Percentiles rank a stretch among this genome's conserved stretches.
Conservation (phyloP, 2,113 vertebrate species). For the Macroglossus sobrinus region DNA sequence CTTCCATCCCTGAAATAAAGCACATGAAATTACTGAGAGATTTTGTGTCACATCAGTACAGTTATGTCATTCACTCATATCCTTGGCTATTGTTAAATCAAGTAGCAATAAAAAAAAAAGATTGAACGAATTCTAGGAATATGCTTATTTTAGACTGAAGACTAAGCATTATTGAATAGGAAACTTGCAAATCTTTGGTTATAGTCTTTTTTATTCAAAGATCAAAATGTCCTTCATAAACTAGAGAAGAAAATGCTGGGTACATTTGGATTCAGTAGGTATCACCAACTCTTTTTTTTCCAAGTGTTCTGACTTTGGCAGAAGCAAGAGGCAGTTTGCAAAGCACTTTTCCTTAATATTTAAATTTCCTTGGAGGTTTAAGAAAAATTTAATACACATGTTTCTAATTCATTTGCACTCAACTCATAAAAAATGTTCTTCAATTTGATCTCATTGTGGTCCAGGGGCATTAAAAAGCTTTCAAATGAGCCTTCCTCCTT, state of each 20-base stretch:
- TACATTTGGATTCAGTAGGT: constrained; percentile 43
- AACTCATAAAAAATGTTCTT: constrained; percentile 68
- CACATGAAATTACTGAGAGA: too few species aligned
- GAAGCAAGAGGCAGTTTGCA: constrained; percentile 59
- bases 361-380: constrained; percentile 70
- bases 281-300: neutral
- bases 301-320: constrained; percentile 59
- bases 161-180: neutral
- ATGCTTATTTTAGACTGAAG: neutral
- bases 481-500: constrained; percentile 65
- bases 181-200: neutral
- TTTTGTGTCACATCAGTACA: neutral
- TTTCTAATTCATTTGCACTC: constrained; percentile 72
- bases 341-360: constrained; percentile 73
- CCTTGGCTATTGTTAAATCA: neutral
- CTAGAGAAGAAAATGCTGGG: neutral
- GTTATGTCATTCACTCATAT: neutral
- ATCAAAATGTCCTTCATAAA: constrained; percentile 19
- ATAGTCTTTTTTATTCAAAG: constrained; percentile 18
- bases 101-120: neutral
- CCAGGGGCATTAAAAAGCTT: constrained; percentile 69
- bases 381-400: constrained; percentile 67
- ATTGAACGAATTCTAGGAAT: neutral
- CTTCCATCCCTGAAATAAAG: neutral
- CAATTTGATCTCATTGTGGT: constrained; percentile 71